Evolutionary conservation across 2,888 invertebrate genomes (phyloP).

Genomic region (Leucozona laternaria): DNA sequence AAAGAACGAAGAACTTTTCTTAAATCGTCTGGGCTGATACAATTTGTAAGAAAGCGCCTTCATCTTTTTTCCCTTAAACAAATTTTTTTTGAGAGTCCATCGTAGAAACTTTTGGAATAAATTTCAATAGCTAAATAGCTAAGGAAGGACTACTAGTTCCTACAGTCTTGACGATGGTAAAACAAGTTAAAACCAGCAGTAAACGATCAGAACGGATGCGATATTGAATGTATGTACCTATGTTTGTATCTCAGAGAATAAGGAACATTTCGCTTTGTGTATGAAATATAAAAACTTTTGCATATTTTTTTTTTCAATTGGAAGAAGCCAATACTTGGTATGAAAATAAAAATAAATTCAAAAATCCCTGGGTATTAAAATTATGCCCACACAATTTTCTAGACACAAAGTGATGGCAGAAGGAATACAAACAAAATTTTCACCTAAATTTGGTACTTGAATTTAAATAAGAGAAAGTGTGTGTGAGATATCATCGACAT

Average conservation of each 20-base stretch:
- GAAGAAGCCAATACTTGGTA: background rate
- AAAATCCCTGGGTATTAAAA: too few relatives aligned
- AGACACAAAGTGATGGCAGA: too few relatives aligned
- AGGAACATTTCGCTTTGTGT: background rate
- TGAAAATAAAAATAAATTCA: background rate
- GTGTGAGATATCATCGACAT: too few relatives aligned
- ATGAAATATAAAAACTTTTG: background rate
- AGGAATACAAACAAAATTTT: too few relatives aligned
- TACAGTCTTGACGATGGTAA: background rate
- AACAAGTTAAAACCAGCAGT: slow-evolving; percentile 29
- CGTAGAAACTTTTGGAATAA: slow-evolving; percentile 16
- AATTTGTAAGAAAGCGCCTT: background rate
- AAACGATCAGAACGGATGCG: background rate
- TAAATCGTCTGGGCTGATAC: slow-evolving; percentile 8
- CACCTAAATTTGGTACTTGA: too few relatives aligned
- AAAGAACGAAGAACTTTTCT: slow-evolving; percentile 11
- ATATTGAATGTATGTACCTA: background rate
- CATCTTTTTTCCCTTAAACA: background rate
- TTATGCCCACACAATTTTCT: too few relatives aligned
- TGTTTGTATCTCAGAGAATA: too few relatives aligned
- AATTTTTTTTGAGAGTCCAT: background rate
- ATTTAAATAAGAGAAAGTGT: too few relatives aligned
- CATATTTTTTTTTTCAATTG: background rate
- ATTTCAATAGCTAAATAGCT: background rate
- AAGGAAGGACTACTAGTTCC: slow-evolving; percentile 16